A percentile compares a stretch with the other conserved stretches of the same genome.
phyloP scores from a whole-genome alignment of 1,140 invertebrate genomes.

The Philotrypesis tridentata region DNA sequence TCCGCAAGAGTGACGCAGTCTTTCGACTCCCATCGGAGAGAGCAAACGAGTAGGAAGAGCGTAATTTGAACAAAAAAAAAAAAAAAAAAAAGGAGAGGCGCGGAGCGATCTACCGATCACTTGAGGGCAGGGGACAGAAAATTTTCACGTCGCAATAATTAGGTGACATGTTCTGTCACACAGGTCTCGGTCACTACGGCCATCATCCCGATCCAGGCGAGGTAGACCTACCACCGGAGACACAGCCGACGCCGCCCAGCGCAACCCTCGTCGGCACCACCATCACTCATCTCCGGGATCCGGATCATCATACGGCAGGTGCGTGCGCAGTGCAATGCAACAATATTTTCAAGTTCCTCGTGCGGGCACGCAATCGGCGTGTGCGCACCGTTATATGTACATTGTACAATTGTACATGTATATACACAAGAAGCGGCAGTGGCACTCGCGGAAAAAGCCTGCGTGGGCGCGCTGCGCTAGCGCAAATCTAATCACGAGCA shows the following conservation, averaged over 20 bases:
- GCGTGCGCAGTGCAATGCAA: too few species aligned
- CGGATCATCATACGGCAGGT: constrained; percentile 71
- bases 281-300: constrained; percentile 70
- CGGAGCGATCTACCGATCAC: constrained; percentile 62
- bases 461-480: constrained; percentile 67
- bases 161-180: constrained; percentile 74
- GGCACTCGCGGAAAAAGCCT: constrained; percentile 63
- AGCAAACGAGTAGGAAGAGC: neutral
- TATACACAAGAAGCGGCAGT: neutral
- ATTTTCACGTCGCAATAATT: constrained; percentile 70
- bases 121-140: constrained; percentile 57
- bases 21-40: too few species aligned
- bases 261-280: constrained; percentile 74
- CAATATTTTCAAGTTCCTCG: too few species aligned
- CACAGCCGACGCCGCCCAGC: constrained; percentile 72
- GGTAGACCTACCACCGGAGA: constrained; percentile 72
- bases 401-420: too few species aligned
- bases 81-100: constrained; percentile 54
- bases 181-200: constrained; percentile 72
- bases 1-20: too few species aligned
- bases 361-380: too few species aligned
- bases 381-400: too few species aligned
- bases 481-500: constrained; percentile 72
- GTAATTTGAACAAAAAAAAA: too few species aligned
- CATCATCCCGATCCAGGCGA: constrained; percentile 72